Conservation (phyloP, 2,113 vertebrate genomes). For the Euleptes europaea region DNA sequence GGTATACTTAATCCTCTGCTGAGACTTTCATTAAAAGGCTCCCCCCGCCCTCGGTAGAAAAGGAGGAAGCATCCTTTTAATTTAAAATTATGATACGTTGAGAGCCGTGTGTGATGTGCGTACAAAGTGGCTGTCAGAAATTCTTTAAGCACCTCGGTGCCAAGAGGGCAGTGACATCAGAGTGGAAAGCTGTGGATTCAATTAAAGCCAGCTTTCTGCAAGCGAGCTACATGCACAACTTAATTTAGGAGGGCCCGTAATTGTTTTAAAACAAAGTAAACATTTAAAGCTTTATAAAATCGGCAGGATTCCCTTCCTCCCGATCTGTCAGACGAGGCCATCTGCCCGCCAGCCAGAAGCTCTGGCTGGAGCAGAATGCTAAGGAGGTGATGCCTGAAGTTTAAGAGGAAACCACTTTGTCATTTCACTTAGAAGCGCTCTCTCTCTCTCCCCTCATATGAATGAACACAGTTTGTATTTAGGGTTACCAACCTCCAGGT, state of each 20-base stretch:
- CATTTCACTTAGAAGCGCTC: background rate
- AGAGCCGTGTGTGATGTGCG: background rate
- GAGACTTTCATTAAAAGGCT: background rate
- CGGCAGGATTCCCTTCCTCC: background rate
- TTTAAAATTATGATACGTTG: fast-evolving
- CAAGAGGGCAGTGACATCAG: background rate
- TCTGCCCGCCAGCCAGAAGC: background rate
- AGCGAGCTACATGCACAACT: background rate
- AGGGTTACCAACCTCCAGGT: conserved; percentile 26
- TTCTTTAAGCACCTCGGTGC: background rate
- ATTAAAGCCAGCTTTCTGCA: background rate
- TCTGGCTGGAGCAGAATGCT: background rate
- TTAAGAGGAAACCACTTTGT: background rate
- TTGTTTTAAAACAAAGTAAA: conserved; percentile 3
- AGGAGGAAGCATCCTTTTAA: background rate
- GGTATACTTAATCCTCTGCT: background rate
- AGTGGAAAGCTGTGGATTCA: background rate
- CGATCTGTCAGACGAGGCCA: background rate
- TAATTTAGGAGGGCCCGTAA: background rate
- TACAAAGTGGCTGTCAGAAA: background rate
- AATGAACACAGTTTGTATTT: too few relatives aligned
- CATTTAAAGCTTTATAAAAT: background rate
- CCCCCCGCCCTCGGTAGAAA: too few relatives aligned
- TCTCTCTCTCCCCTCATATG: too few relatives aligned
- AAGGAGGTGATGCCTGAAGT: background rate